Base-by-base conservation (phyloP, 2,797 vertebrate species). In the Rhodeus uyekii region DNA sequence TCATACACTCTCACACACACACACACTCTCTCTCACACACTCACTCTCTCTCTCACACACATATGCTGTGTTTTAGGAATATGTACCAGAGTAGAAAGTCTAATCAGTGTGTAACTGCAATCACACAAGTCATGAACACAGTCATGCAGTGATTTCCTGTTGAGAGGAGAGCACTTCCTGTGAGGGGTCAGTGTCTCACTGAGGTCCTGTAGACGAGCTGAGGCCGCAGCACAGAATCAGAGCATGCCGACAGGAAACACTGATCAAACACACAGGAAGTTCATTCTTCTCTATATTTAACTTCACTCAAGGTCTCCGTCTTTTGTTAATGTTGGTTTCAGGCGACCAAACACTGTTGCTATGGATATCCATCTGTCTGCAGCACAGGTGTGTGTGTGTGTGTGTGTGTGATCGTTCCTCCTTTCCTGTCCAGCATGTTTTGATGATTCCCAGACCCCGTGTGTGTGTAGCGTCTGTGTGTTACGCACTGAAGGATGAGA, bases 191-290 rank as follows among this genome's bases (percentile, higher is more conserved):
- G 65, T 42, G 65, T 68, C 13, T 42, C 65, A 16, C n/a, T 42
- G 38, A 42, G 38, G 65, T 71, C 46, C 68, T 71, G 68, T 48
- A 46, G 42, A 19, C 67, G 46, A 10, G 16, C 2, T 0, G 53
- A 24, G 55, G 27, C 12, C 19, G 4, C 3, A 5, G 44, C 44
- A 48, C 44, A 48, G 44, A 48, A 12, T 6, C 8, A 13, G 8
- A 65, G 63, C 36, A 39, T 67, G 36, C 39, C 36, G 7, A 53
- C 71, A 73, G 71, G 32, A 73, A 73, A 38, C 29, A 5, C 27
- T 63, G 61, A 64, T 64, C 61, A 64, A 64, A 36, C 61, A 34
- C 61, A 64, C 61, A 64, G 61, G 61, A 64, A 64, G 60, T 19
- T 63, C 60, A 18, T 29, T 60, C 60, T 32, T 18, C 29, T 1